phyloP scores from a whole-genome alignment of 2,113 vertebrate species.

The Leuciscus idus region DNA sequence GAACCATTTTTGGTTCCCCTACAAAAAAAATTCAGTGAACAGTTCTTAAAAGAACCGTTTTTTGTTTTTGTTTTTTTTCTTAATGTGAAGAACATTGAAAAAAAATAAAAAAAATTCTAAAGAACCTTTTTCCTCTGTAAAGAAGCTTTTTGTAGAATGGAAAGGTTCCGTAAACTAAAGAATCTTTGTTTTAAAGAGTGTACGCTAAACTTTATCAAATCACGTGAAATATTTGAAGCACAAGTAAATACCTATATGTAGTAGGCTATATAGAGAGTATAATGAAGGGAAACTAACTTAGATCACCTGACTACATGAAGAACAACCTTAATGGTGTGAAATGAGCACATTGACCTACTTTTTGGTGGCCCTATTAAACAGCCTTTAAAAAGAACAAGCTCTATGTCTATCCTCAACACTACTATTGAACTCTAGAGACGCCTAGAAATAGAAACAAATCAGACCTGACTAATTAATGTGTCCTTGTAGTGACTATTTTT shows the following conservation, averaged over 20 bases:
- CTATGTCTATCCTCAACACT: constrained; percentile 63
- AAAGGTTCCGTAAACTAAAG: no score
- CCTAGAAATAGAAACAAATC: constrained; percentile 70
- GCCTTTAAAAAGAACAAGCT: constrained; percentile 67
- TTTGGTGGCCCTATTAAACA: constrained; percentile 70
- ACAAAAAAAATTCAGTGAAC: no score
- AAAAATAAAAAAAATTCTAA: no score
- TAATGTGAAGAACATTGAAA: no score
- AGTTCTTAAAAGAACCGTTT: no score
- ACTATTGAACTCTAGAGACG: constrained; percentile 69
- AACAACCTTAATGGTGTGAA: constrained; percentile 31
- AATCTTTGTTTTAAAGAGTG: not conserved
- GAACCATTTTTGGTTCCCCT: no score
- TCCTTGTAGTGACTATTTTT: constrained; percentile 58
- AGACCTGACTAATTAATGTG: constrained; percentile 74
- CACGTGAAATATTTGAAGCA: not conserved
- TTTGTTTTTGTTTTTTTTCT: no score
- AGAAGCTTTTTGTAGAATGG: no score
- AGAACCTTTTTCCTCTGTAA: no score
- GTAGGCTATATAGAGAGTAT: not conserved
- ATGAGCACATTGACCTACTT: constrained; percentile 68
- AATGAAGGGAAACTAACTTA: not conserved
- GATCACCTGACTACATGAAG: constrained; percentile 19
- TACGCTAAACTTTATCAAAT: not conserved
- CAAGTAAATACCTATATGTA: not conserved